Evolutionary conservation across 1,140 invertebrate species (phyloP).

Genomic region (Drosophila trapezifrons): DNA sequence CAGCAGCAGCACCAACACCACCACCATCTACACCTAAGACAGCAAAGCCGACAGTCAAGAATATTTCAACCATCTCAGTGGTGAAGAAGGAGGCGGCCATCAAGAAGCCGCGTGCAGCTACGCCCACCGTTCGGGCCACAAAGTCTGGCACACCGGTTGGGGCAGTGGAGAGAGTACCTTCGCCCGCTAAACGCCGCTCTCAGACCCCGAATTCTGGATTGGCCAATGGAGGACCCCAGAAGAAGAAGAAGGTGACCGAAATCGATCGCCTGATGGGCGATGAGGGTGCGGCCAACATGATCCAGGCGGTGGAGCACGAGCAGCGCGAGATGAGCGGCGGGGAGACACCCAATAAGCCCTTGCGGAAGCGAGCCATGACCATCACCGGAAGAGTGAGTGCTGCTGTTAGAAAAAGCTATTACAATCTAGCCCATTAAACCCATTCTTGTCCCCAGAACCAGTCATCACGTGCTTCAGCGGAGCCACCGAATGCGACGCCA

Average conservation of each 20-base stretch:
- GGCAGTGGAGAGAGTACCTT: slow-evolving; percentile 3
- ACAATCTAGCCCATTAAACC: background rate
- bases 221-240: slow-evolving; percentile 58
- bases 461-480: slow-evolving; percentile 9
- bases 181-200: slow-evolving; percentile 60
- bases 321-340: slow-evolving; percentile 65
- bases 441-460: background rate
- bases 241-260: slow-evolving; percentile 88
- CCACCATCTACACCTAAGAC: background rate
- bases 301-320: slow-evolving; percentile 89
- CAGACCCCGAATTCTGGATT: slow-evolving; percentile 57
- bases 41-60: slow-evolving; percentile 12
- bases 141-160: slow-evolving; percentile 24
- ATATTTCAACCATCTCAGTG: background rate
- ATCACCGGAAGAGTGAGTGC: slow-evolving; percentile 84
- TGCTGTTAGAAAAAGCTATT: background rate
- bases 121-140: slow-evolving; percentile 35
- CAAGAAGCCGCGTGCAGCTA: slow-evolving; percentile 46
- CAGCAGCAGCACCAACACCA: background rate
- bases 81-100: slow-evolving; percentile 29
- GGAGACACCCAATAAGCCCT: slow-evolving; percentile 84
- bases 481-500: slow-evolving; percentile 3
- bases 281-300: slow-evolving; percentile 93
- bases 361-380: slow-evolving; percentile 85
- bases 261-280: slow-evolving; percentile 91